Percentiles rank a stretch among this genome's conserved stretches.
Evolutionary conservation across 1,140 invertebrate genomes (phyloP).

Genomic region (Hirudo medicinalis): DNA sequence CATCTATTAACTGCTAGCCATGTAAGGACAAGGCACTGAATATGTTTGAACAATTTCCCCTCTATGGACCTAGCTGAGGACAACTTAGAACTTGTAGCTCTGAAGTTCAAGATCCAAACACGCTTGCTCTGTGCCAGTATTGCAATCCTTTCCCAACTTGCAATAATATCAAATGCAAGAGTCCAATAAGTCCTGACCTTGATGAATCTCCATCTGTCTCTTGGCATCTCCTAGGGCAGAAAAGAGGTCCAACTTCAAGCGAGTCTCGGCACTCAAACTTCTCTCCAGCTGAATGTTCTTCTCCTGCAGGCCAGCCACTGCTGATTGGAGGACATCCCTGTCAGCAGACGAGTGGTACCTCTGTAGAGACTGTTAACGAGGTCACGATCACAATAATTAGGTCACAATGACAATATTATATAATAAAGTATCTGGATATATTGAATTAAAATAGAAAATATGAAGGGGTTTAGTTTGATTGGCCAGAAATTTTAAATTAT

Average conservation of each 20-base stretch:
- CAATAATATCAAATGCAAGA: neutral
- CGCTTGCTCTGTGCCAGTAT: too few species aligned
- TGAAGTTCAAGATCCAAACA: too few species aligned
- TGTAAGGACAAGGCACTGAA: too few species aligned
- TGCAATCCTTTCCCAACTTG: neutral
- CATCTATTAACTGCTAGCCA: too few species aligned
- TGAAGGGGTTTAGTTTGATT: too few species aligned
- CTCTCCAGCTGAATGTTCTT: conserved; percentile 77
- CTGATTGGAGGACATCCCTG: conserved; percentile 62
- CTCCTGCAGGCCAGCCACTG: conserved; percentile 67
- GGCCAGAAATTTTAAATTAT: too few species aligned
- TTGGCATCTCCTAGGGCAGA: conserved; percentile 87
- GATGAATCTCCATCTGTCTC: conserved; percentile 75
- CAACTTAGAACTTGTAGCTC: neutral
- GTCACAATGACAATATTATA: too few species aligned
- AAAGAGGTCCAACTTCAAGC: conserved; percentile 88
- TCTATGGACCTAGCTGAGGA: neutral
- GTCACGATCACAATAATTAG: neutral
- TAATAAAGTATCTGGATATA: too few species aligned
- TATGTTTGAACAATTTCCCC: neutral
- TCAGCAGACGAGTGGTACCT: conserved; percentile 59
- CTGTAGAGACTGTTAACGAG: conserved; percentile 35
- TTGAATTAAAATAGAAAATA: too few species aligned
- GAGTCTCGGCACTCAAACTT: conserved; percentile 81
- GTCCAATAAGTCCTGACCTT: conserved; percentile 52